Base-by-base conservation (phyloP, 2,113 vertebrate genomes). In the Gallinago media region DNA sequence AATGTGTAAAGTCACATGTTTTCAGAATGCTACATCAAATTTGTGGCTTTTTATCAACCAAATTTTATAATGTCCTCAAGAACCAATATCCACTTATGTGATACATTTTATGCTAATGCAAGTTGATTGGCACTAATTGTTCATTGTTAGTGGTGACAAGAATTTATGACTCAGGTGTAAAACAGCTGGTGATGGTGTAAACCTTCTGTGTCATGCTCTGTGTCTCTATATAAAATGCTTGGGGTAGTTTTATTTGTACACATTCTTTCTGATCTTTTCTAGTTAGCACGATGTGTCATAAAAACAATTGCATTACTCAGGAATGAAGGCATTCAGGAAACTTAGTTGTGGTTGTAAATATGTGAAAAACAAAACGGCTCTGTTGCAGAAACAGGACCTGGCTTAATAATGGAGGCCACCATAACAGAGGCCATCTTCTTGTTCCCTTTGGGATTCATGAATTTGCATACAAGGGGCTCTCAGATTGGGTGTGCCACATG, bases 271-370 rank as follows among this genome's bases (percentile, higher is more conserved):
- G 14, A 44, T 49, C n/a, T 61, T 74, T 50, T 19, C 14, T 80
- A 15, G 44, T 52, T 89, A 77, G 26, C 20, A 12, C 54, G 21
- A 40, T 66, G 36, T 65, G 40, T 55, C 42, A 20, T 89, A 46
- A 84, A 80, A 86, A 42, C 38, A 79, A 16, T 31, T 1, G 0
- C 0, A 0, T 36, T 79, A 16, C 34, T 74, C 22, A 4, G 58
- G 74, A 93, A 79, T 44, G 38, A 88, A 79, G 54, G 34, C 29
- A 47, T 63, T 89, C 50, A 55, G 92, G 84, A 80, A 89, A 29
- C 21, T 29, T 58, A 46, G 56, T 55, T 89, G 56, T 89, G 38
- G 31, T 54, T 88, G 55, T 59, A 90, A 79, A 61, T 56, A 62
- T 3, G 3, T 73, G 36, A 13, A 40, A 83, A 91, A 7, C 14